Evolutionary conservation across 2,113 vertebrate species (phyloP), one percentile per base, ranked within the genome.

Genomic region (Proteles cristata): DNA sequence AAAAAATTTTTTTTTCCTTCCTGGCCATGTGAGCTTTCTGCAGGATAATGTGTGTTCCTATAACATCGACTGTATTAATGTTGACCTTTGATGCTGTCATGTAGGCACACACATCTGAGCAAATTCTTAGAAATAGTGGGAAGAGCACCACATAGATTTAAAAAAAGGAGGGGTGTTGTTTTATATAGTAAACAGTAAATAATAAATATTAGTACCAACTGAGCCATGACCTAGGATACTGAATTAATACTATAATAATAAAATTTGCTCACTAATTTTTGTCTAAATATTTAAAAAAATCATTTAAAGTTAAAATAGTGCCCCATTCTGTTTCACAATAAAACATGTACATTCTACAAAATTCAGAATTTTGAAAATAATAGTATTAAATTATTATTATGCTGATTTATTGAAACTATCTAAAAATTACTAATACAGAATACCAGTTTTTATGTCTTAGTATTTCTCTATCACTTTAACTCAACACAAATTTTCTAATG

Each of bases 361-460:
- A 79, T 92, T 73, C n/a, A 73, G 16, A 88, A 90, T 85, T 79
- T 91, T 88, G 1, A 50, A 94, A 71, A 48, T 65, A 96, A 53
- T 25, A 79, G 7, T 28, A 53, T 31, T 58, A 85, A 71, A 71
- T 71, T 92, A 58, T 1, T 73, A 39, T 82, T 73, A 33, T 82
- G 11, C 26, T 53, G 76, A 79, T 93, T 87, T 58, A 61, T 93
- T 45, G n/a, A 96, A 93, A 71, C 86, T 6, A 76, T 65, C 28
- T 87, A 86, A 93, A 61, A 81, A 79, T 39, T 73, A 39, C 14
- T 2, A 11, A 48, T 14, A 4, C 2, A 88, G 4, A 71, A 58
- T 53, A 77, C 5, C 0, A 48, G 11, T 66, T 85, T 61, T 93
- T 68, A 33, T 35, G 23, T 48, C 9, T 80, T 17, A 53, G 4